These are phyloP conservation scores for Emberiza fucata DNA, from an alignment of 2,113 vertebrate genomes.

Conservation along the genomic window DNA sequence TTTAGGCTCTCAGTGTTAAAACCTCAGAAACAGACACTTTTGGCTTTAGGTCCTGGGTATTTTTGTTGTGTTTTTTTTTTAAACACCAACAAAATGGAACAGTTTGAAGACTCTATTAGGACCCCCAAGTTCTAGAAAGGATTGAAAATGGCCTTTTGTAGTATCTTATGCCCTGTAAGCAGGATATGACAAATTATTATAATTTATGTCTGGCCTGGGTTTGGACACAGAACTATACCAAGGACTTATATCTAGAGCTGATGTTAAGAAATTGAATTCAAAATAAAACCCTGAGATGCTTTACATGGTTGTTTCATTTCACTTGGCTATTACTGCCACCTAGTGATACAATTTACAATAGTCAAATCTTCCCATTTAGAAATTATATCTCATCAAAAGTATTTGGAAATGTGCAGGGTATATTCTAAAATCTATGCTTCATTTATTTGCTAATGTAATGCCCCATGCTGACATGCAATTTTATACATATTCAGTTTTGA, in stretches of 20 bases:
- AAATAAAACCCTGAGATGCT: neutral
- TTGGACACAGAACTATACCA: neutral
- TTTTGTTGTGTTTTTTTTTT: neutral
- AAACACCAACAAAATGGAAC: neutral
- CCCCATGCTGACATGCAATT: neutral
- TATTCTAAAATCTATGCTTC: neutral
- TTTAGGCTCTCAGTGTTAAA: neutral
- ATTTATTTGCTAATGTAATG: neutral
- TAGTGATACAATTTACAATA: neutral
- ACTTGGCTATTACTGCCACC: slow-evolving; percentile 57
- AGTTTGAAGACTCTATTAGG: neutral
- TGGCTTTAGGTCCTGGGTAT: neutral
- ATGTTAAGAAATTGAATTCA: neutral
- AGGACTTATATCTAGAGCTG: neutral
- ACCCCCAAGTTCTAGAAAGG: neutral
- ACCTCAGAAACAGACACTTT: neutral
- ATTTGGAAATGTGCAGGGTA: neutral
- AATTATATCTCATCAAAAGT: neutral
- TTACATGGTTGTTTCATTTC: neutral
- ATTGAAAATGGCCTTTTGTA: neutral
- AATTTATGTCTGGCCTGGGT: neutral
- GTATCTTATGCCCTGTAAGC: neutral
- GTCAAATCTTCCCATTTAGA: neutral
- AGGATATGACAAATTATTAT: neutral
- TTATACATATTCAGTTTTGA: neutral